Conservation (phyloP, 37 sponge, comb jelly and placozoan genomes). For the Crambe crambe region DNA sequence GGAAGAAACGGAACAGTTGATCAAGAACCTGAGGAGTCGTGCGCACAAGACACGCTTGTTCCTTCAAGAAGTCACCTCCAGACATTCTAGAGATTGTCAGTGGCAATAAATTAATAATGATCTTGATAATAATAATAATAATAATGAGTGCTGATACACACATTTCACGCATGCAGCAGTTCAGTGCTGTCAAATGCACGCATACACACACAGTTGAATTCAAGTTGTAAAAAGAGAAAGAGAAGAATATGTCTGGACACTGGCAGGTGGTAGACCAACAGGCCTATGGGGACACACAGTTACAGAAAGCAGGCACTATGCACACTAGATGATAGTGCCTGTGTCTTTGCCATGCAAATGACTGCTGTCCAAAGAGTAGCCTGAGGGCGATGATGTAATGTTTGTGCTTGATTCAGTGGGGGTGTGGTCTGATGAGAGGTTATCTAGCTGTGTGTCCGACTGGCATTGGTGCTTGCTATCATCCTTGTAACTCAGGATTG, state of each 20-base stretch:
- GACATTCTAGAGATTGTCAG: background rate
- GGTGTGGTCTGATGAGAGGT: constrained; percentile 35
- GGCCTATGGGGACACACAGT: too few species aligned
- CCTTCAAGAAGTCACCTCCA: constrained; percentile 22
- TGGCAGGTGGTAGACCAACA: background rate
- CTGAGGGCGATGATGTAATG: constrained; percentile 15
- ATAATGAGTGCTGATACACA: background rate
- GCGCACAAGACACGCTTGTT: constrained; percentile 32
- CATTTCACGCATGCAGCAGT: background rate
- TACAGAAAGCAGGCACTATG: too few species aligned
- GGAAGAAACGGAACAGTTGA: constrained; percentile 33
- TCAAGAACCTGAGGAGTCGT: constrained; percentile 29
- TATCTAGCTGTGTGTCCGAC: constrained; percentile 11
- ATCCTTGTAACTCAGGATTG: constrained; percentile 23
- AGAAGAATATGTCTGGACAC: background rate
- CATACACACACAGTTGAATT: background rate
- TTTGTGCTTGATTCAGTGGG: constrained; percentile 38
- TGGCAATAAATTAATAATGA: background rate
- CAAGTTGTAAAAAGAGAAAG: background rate
- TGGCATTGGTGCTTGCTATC: background rate
- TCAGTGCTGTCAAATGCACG: background rate
- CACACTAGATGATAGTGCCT: constrained; percentile 7
- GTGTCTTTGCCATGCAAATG: background rate
- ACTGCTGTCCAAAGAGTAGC: constrained; percentile 15
- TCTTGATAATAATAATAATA: background rate